Percentiles rank a stretch among this genome's conserved stretches.
Evolutionary conservation across 2,113 vertebrate genomes (phyloP).

Genomic region (Prionailurus bengalensis): DNA sequence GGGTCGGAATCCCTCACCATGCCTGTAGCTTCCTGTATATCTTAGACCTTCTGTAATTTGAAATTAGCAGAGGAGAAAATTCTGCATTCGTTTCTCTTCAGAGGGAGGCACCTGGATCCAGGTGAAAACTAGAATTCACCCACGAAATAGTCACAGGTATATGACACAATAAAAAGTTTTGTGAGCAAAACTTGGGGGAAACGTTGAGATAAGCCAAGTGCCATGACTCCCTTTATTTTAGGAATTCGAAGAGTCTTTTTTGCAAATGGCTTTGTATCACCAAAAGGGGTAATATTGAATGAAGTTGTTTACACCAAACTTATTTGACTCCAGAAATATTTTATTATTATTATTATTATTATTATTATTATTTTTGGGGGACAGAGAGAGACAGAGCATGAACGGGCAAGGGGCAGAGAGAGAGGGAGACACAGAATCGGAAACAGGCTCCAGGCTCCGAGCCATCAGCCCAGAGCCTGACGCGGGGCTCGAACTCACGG

Average conservation of each 20-base stretch:
- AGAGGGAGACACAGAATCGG: too few relatives aligned
- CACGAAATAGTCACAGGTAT: neutral
- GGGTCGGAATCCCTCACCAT: neutral
- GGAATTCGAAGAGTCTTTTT: neutral
- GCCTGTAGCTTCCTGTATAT: neutral
- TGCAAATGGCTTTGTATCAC: neutral
- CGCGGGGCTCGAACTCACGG: too few relatives aligned
- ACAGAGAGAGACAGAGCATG: too few relatives aligned
- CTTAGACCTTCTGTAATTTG: neutral
- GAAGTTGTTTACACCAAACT: neutral
- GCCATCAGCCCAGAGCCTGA: too few relatives aligned
- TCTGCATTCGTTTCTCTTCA: neutral
- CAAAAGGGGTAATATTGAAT: neutral
- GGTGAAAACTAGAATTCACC: neutral
- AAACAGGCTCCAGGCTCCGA: too few relatives aligned
- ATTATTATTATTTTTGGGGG: too few relatives aligned
- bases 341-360: neutral
- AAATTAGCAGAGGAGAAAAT: conserved; percentile 42
- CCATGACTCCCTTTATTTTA: neutral
- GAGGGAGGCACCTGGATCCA: neutral
- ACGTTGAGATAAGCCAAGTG: conserved; percentile 16
- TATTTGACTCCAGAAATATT: conserved; percentile 6
- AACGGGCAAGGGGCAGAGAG: too few relatives aligned
- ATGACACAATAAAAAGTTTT: conserved; percentile 13
- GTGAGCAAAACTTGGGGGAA: neutral